Percentiles rank a stretch among this genome's conserved stretches.
These are phyloP conservation scores for Burhinus oedicnemus DNA, from an alignment of 2,113 vertebrate species.

Conservation along the genomic window DNA sequence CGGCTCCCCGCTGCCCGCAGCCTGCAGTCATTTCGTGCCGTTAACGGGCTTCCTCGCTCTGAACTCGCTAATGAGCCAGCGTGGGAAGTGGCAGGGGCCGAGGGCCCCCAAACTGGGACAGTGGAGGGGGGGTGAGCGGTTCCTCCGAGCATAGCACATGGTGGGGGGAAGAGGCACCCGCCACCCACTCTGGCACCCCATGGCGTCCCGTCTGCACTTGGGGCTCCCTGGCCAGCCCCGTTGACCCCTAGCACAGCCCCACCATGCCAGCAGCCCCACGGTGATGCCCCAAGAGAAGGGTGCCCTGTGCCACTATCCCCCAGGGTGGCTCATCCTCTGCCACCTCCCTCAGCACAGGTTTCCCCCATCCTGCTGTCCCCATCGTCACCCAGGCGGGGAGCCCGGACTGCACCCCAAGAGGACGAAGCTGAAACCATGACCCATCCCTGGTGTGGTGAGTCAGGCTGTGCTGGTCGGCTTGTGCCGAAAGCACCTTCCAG, in stretches of 20 bases:
- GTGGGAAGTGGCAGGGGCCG: not conserved
- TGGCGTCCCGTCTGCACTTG: not conserved
- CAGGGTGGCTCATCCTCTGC: not conserved
- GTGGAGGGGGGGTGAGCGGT: not conserved
- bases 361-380: not conserved
- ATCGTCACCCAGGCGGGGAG: not conserved
- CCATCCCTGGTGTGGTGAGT: not conserved
- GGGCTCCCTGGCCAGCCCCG: not conserved
- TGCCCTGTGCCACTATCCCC: not conserved
- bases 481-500: not conserved
- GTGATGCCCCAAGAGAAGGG: not conserved
- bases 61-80: not conserved
- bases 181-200: not conserved
- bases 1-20: not conserved
- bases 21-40: not conserved
- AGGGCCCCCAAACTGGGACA: not conserved
- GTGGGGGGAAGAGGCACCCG: accelerated
- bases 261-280: not conserved
- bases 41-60: not conserved
- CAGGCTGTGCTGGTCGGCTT: not conserved
- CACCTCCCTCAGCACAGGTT: not conserved
- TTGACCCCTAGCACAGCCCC: not conserved
- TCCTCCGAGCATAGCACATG: not conserved
- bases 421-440: conserved; percentile 50
- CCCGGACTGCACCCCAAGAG: not conserved